A percentile compares a stretch with the other conserved stretches of the same genome.
phyloP scores from a whole-genome alignment of 2,113 vertebrate species.

The Lutjanus erythropterus region DNA sequence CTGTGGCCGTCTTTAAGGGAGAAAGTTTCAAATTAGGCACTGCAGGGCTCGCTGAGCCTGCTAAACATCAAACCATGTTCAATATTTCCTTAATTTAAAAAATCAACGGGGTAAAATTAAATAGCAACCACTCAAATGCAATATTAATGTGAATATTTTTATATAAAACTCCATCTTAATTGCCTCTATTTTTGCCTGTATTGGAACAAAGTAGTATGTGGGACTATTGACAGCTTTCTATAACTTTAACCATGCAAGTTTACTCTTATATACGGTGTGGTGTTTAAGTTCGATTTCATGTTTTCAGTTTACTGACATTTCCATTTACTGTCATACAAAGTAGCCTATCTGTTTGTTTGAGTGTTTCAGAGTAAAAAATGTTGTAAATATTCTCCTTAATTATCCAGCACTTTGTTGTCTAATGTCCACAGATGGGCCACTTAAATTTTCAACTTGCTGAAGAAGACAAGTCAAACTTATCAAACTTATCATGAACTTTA shows the following conservation, averaged over 20 bases:
- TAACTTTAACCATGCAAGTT: no score
- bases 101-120: no score
- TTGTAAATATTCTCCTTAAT: not conserved
- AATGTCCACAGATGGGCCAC: not conserved
- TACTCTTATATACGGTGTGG: no score
- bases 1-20: not conserved
- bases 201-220: no score
- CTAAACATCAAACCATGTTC: not conserved
- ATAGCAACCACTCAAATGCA: not conserved
- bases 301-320: not conserved
- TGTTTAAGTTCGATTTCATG: not conserved
- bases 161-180: no score
- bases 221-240: no score
- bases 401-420: not conserved
- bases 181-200: no score
- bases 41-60: not conserved
- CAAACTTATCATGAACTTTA: not conserved
- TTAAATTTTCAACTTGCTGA: not conserved
- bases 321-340: not conserved
- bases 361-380: not conserved
- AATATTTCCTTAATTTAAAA: no score
- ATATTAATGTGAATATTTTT: not conserved
- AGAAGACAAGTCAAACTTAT: not conserved
- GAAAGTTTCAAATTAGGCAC: not conserved
- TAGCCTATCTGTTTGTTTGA: not conserved